phyloP scores from a whole-genome alignment of 1,140 invertebrate genomes.

The Druon quercuslanigerum region DNA sequence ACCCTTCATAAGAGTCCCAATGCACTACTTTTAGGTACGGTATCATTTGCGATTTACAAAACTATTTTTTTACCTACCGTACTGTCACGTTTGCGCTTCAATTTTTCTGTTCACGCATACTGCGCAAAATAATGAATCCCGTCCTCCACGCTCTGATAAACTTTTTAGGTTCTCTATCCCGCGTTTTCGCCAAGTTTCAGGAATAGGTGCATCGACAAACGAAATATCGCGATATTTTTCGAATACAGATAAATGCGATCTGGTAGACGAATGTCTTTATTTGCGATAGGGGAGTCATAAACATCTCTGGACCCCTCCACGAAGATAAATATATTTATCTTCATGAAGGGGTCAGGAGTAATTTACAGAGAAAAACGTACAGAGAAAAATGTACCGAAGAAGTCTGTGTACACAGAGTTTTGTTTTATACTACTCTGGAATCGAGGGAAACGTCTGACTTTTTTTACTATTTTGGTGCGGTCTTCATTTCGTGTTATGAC shows the following conservation, averaged over 20 bases:
- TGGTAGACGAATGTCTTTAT: slow-evolving; percentile 25
- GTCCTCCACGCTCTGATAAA: slow-evolving; percentile 15
- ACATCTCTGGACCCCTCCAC: neutral
- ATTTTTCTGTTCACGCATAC: slow-evolving; percentile 21
- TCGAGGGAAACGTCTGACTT: neutral
- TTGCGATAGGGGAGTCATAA: slow-evolving; percentile 10
- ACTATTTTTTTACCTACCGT: too few relatives aligned
- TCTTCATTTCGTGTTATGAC: slow-evolving; percentile 22
- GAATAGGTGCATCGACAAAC: slow-evolving; percentile 22
- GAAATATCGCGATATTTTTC: neutral
- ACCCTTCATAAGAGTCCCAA: too few relatives aligned
- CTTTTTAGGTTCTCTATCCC: slow-evolving; percentile 10
- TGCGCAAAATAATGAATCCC: slow-evolving; percentile 27
- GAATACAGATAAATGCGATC: slow-evolving; percentile 8
- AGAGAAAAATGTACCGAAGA: too few relatives aligned
- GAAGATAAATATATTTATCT: neutral
- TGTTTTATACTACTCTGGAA: neutral
- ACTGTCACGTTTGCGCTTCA: slow-evolving; percentile 10
- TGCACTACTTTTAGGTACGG: too few relatives aligned
- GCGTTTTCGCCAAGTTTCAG: neutral
- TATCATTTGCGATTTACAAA: too few relatives aligned
- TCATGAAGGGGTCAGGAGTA: too few relatives aligned
- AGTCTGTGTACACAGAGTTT: neutral
- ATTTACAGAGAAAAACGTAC: neutral
- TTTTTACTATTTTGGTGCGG: neutral